phyloP scores from a whole-genome alignment of 2,113 vertebrate species.

The Sminthopsis crassicaudata region DNA sequence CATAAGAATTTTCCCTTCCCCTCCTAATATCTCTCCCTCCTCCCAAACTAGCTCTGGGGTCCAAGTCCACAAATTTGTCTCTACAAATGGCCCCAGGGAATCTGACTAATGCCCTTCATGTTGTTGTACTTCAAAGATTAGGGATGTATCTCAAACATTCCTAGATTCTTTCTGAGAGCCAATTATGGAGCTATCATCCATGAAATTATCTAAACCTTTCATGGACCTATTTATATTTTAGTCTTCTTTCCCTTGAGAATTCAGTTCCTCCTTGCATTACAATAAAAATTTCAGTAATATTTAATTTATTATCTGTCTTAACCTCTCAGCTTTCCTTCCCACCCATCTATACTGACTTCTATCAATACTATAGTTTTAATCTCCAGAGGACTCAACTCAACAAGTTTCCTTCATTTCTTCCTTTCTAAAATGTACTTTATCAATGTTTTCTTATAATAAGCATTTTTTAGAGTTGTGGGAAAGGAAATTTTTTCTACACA shows the following conservation, averaged over 20 bases:
- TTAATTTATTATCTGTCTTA: constrained; percentile 24
- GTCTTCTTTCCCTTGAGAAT: background rate
- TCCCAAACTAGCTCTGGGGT: background rate
- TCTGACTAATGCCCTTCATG: background rate
- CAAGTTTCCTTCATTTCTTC: constrained; percentile 26
- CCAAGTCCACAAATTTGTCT: background rate
- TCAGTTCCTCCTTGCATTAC: background rate
- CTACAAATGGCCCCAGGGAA: background rate
- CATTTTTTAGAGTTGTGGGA: constrained; percentile 8
- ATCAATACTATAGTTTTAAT: background rate
- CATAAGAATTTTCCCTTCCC: background rate
- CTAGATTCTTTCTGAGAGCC: constrained; percentile 15
- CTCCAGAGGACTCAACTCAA: background rate
- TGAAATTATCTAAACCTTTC: constrained; percentile 7
- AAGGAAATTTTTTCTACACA: constrained; percentile 23
- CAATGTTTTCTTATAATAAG: background rate
- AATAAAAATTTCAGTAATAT: constrained; percentile 34
- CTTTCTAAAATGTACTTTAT: constrained; percentile 29
- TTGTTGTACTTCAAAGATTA: constrained; percentile 17
- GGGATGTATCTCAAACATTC: constrained; percentile 4
- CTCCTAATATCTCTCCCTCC: background rate
- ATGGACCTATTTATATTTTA: constrained; percentile 20
- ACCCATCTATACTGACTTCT: background rate
- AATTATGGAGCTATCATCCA: background rate
- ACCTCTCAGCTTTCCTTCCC: background rate